phyloP scores from a whole-genome alignment of 2,113 vertebrate genomes.

The human region GRCh38 chr11:29784501-29785000 shows the following conservation, averaged over 20 bases:
- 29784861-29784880: background rate
- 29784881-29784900: background rate
- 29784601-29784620: background rate
- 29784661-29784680: background rate
- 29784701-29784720: background rate
- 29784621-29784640: background rate
- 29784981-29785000: background rate
- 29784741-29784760: background rate
- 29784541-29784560: background rate
- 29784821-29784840: background rate
- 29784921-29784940: background rate
- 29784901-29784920: background rate
- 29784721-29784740: background rate
- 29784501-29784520: background rate
- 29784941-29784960: background rate
- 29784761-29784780: background rate
- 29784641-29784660: background rate
- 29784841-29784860: background rate
- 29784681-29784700: background rate
- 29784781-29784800: background rate
- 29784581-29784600: background rate
- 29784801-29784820: background rate
- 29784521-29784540: background rate
- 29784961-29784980: accelerated
- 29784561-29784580: background rate